Percentiles rank a stretch among this genome's conserved stretches.
Evolutionary conservation across 1,140 invertebrate species (phyloP).

Genomic region (Ips nitidus): DNA sequence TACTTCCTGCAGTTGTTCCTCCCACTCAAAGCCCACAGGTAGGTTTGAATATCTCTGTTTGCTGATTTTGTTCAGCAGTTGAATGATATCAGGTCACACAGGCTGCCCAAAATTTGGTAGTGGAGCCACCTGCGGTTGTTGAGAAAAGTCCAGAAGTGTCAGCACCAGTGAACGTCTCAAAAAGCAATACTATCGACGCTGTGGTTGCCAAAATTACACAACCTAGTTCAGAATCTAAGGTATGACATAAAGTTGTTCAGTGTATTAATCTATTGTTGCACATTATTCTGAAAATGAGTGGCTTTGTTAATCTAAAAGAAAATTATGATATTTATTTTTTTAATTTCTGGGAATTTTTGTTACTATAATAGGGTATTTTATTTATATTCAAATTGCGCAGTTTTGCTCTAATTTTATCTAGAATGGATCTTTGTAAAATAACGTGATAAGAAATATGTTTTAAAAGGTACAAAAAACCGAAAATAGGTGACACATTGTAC

Average conservation of each 20-base stretch:
- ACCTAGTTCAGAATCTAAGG: neutral
- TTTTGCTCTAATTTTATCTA: too few species aligned
- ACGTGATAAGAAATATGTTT: too few species aligned
- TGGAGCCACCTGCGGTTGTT: neutral
- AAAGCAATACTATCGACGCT: neutral
- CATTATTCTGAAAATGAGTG: too few species aligned
- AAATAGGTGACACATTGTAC: too few species aligned
- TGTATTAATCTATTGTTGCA: neutral
- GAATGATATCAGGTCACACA: neutral
- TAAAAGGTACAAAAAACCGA: too few species aligned
- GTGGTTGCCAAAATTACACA: conserved; percentile 1
- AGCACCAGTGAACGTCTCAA: neutral
- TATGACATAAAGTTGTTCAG: neutral
- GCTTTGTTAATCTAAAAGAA: too few species aligned
- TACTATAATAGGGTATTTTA: too few species aligned
- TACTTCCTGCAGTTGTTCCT: neutral
- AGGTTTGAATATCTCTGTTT: neutral
- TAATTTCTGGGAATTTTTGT: too few species aligned
- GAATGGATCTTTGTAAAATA: too few species aligned
- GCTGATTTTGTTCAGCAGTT: neutral
- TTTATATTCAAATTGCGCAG: too few species aligned
- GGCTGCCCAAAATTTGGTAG: neutral
- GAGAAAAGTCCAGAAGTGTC: neutral
- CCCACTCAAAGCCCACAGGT: neutral
- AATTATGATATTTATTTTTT: too few species aligned